Evolutionary conservation across 2,113 vertebrate species (phyloP), one percentile per base, ranked within the genome.

Genomic region (Riparia riparia): DNA sequence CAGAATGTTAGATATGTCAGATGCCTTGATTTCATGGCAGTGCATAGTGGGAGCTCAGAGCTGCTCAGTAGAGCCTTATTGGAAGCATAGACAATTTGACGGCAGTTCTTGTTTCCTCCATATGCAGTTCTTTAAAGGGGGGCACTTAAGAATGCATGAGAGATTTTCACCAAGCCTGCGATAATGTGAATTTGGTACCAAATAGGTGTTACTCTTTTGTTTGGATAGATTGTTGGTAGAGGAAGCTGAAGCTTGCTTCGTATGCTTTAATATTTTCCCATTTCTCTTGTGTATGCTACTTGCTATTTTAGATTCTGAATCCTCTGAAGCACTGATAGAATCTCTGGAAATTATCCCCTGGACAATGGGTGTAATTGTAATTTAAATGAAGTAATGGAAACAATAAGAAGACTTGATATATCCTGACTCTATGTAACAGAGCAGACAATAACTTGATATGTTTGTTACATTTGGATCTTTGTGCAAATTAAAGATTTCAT

Each of bases 321-420:
- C 32, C 64, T 91, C 57, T 87, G 66, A 79, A 84, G 32, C 70
- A 49, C 66, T 85, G 84, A 91, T 89, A 57, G 78, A 72, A 82
- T 91, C 57, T 89, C 70, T 89, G 70, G 39, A 91, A 94, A 79
- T 85, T 72, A 89, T 56, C 16, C 54, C 24, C 31, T 87, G 70
- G 64, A 61, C 78, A 90, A 26, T 42, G 26, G 70, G 32, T 80
- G 39, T 47, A 86, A 47, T 77, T 95, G 71, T 94, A 86, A 90
- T 93, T 94, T 74, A 92, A 95, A 74, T 90, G 16, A 93, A 91
- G 85, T 93, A 90, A 86, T 81, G 26, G 8, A 66, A 50, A 32
- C 91, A 91, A 72, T 60, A 93, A 72, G 17, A 86, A 5, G 9
- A 63, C 20, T 81, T 72, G 17, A 50, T 93, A 14, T 65, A 47